Evolutionary conservation across 2,888 invertebrate genomes (phyloP).

Genomic region (Augochlorella aurata): DNA sequence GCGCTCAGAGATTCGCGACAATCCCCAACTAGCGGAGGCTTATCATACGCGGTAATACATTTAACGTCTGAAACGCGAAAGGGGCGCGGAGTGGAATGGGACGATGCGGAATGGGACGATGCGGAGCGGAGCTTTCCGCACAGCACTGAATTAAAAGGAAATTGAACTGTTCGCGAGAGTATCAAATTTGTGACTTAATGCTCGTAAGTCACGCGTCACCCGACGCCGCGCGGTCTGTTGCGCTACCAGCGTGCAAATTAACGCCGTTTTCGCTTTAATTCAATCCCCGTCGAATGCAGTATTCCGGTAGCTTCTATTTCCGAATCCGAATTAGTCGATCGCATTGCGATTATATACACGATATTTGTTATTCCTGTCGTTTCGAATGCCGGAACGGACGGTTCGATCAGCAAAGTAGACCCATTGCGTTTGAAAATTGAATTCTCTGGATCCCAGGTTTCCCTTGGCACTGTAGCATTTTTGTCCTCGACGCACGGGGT

Average conservation of each 20-base stretch:
- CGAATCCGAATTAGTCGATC: conserved; percentile 11
- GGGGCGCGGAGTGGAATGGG: not conserved
- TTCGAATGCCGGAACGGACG: not conserved
- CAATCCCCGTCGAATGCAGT: not conserved
- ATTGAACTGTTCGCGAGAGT: conserved; percentile 53
- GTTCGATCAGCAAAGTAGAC: not conserved
- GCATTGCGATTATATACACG: not conserved
- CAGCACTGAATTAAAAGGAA: conserved; percentile 53
- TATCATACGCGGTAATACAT: conserved; percentile 43
- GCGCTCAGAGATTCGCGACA: conserved; percentile 36
- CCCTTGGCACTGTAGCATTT: not conserved
- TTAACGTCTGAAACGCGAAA: conserved; percentile 33
- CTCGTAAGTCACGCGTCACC: conserved; percentile 42
- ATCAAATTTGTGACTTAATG: conserved; percentile 45
- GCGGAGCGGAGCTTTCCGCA: no score
- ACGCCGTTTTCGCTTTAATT: conserved; percentile 27
- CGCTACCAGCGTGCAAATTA: conserved; percentile 25
- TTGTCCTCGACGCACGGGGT: not conserved
- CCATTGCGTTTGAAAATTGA: not conserved
- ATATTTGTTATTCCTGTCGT: conserved; percentile 9
- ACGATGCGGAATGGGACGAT: no score
- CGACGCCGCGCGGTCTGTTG: conserved; percentile 4
- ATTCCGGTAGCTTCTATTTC: not conserved
- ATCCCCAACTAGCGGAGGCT: conserved; percentile 29
- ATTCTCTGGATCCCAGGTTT: not conserved